phyloP scores from a whole-genome alignment of 2,888 invertebrate genomes.

The Timema cristinae region DNA sequence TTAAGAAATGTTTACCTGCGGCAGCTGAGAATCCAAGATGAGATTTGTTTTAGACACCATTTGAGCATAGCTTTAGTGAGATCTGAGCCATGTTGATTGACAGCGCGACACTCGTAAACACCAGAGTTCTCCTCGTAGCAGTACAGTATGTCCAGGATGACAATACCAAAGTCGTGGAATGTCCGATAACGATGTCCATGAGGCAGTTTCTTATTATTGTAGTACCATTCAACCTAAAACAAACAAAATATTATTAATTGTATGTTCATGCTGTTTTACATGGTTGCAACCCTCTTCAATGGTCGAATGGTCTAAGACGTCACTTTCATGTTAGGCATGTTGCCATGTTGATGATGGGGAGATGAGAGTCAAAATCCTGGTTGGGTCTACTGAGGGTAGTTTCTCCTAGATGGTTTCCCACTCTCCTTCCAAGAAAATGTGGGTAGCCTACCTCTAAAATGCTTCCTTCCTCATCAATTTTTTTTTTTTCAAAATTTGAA shows the following conservation, averaged over 20 bases:
- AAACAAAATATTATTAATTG: conserved; percentile 1
- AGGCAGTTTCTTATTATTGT: conserved; percentile 86
- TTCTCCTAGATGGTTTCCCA: too few relatives aligned
- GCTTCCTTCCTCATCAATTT: too few relatives aligned
- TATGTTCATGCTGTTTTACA: not conserved
- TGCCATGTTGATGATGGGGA: too few relatives aligned
- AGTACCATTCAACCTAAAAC: conserved; percentile 78
- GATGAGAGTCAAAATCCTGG: too few relatives aligned
- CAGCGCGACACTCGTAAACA: conserved; percentile 87
- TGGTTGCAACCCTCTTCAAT: too few relatives aligned
- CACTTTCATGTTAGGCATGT: too few relatives aligned
- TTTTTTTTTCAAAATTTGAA: not conserved
- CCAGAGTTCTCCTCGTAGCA: conserved; percentile 97
- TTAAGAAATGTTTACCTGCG: conserved; percentile 58
- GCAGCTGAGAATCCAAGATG: conserved; percentile 88
- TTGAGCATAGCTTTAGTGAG: conserved; percentile 78
- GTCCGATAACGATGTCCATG: conserved; percentile 95
- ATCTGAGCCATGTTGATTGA: conserved; percentile 87
- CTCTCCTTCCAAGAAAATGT: too few relatives aligned
- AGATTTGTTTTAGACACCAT: conserved; percentile 86
- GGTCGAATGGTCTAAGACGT: too few relatives aligned
- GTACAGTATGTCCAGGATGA: conserved; percentile 90
- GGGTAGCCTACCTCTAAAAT: too few relatives aligned
- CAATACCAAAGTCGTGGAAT: conserved; percentile 96
- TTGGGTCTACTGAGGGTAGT: too few relatives aligned